phyloP scores from a whole-genome alignment of 2,797 vertebrate species.

The Danio aesculapii region DNA sequence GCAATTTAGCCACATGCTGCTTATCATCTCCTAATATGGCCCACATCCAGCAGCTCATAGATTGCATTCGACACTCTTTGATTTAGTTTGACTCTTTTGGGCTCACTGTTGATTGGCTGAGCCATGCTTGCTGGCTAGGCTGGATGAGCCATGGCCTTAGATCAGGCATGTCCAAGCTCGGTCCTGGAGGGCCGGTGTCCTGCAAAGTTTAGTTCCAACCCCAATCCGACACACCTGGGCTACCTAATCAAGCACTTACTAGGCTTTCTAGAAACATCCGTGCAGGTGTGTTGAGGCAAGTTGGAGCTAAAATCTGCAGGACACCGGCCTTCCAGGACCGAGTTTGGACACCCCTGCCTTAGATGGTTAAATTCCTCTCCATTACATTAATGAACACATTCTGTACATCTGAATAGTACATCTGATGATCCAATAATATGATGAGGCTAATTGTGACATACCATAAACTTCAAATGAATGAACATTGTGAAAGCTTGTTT shows the following conservation, averaged over 20 bases:
- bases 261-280: too few species aligned
- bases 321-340: too few species aligned
- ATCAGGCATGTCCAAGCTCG: too few species aligned
- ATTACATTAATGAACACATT: slow-evolving; percentile 55
- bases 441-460: not conserved
- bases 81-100: not conserved
- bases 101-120: not conserved
- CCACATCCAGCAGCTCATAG: not conserved
- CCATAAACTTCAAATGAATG: not conserved
- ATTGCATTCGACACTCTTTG: slow-evolving; percentile 7
- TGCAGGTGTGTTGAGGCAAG: too few species aligned
- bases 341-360: too few species aligned
- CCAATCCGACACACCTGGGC: too few species aligned
- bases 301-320: too few species aligned
- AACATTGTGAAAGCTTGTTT: too few species aligned
- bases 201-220: too few species aligned
- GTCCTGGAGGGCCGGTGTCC: too few species aligned
- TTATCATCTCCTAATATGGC: slow-evolving; percentile 11
- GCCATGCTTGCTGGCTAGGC: slow-evolving; percentile 23
- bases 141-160: not conserved
- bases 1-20: not conserved
- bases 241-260: too few species aligned
- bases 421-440: not conserved
- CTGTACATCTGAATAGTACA: too few species aligned
- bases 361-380: not conserved